Evolutionary conservation across 2,113 vertebrate genomes (phyloP).

Genomic region (Eublepharis macularius): DNA sequence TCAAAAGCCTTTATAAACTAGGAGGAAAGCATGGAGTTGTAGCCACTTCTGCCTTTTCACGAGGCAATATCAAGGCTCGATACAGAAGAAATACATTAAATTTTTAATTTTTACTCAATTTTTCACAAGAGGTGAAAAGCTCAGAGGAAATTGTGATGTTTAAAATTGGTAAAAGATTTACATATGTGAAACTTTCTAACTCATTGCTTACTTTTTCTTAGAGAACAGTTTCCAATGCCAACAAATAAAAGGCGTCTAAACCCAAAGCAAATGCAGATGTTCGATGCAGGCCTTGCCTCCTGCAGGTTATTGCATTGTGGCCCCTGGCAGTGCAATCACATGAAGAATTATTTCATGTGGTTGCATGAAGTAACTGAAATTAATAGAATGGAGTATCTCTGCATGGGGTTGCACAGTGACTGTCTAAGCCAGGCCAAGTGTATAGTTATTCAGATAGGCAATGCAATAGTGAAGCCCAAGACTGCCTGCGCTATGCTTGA

Average conservation of each 20-base stretch:
- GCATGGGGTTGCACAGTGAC: too few relatives aligned
- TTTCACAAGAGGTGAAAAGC: conserved; percentile 43
- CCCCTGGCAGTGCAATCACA: background rate
- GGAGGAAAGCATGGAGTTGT: conserved; percentile 50
- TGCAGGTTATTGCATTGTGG: background rate
- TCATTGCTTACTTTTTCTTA: background rate
- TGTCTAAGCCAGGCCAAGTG: too few relatives aligned
- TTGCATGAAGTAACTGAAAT: too few relatives aligned
- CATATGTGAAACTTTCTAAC: conserved; percentile 1
- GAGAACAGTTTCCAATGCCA: background rate
- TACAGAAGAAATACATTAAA: conserved; percentile 52
- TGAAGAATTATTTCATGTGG: too few relatives aligned
- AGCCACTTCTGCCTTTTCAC: conserved; percentile 37
- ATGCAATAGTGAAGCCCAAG: too few relatives aligned
- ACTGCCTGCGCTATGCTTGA: too few relatives aligned
- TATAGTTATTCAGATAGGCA: too few relatives aligned
- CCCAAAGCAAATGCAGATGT: background rate
- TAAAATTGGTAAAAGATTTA: background rate
- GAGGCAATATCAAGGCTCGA: conserved; percentile 50
- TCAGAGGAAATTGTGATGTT: conserved; percentile 5
- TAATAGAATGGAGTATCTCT: too few relatives aligned
- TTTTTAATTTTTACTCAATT: conserved; percentile 43
- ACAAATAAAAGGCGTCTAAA: background rate
- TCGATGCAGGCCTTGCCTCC: background rate
- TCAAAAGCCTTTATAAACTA: conserved; percentile 46